Evolutionary conservation across 2,888 invertebrate genomes (phyloP).

Genomic region (Branchipolynoe longqiensis): DNA sequence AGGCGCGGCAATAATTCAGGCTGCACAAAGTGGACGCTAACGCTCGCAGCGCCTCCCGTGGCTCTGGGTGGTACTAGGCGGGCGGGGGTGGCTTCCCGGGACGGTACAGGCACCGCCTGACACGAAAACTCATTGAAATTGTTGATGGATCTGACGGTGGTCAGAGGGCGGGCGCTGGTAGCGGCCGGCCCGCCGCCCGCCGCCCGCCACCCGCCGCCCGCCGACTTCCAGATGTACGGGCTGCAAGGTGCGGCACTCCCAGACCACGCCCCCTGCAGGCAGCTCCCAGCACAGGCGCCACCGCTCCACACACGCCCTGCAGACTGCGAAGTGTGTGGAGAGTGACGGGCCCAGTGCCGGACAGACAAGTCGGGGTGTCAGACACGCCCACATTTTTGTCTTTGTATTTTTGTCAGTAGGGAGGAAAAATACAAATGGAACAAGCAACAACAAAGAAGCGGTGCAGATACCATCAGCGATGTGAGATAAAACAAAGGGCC

Average conservation of each 20-base stretch:
- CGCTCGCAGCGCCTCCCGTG: background rate
- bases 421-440: background rate
- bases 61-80: background rate
- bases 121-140: slow-evolving; percentile 44
- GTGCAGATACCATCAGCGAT: slow-evolving; percentile 39
- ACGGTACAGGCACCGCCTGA: slow-evolving; percentile 44
- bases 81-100: background rate
- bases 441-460: too few relatives aligned
- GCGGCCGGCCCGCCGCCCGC: background rate
- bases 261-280: slow-evolving; percentile 5
- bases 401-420: background rate
- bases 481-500: slow-evolving; percentile 30
- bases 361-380: slow-evolving; percentile 10
- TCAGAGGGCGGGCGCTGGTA: slow-evolving; percentile 39
- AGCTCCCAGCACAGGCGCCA: background rate
- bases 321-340: background rate
- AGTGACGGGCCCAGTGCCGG: background rate
- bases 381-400: slow-evolving; percentile 10
- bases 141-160: slow-evolving; percentile 32
- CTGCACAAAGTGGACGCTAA: background rate
- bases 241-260: slow-evolving; percentile 3
- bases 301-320: background rate
- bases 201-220: background rate
- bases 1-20: background rate
- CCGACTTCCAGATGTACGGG: slow-evolving; percentile 44